phyloP scores from a whole-genome alignment of 1,140 invertebrate species.

The Nylanderia fulva region DNA sequence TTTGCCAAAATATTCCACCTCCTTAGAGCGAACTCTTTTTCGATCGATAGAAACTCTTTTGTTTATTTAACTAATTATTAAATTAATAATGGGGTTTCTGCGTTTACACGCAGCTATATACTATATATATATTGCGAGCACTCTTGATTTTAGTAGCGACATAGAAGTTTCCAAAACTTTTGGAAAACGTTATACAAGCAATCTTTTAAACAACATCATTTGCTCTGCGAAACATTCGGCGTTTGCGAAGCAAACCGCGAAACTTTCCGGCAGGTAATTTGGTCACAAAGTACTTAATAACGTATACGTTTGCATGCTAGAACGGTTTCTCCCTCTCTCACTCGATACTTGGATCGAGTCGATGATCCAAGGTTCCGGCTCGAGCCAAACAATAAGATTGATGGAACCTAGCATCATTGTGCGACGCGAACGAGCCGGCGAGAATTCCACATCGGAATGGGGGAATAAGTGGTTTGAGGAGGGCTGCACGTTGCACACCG shows the following conservation, averaged over 20 bases:
- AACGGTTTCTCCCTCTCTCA: neutral
- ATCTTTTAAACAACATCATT: constrained; percentile 42
- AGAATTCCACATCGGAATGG: constrained; percentile 16
- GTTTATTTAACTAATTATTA: constrained; percentile 35
- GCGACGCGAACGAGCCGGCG: neutral
- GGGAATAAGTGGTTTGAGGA: constrained; percentile 50
- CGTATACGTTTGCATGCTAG: neutral
- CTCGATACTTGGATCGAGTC: neutral
- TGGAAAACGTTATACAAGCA: neutral
- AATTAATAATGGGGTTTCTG: neutral
- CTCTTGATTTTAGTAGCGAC: neutral
- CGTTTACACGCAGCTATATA: neutral
- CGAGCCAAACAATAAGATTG: constrained; percentile 20
- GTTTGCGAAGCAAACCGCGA: neutral
- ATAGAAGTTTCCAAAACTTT: constrained; percentile 3
- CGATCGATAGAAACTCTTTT: neutral
- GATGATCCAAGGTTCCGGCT: neutral
- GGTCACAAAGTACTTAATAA: neutral
- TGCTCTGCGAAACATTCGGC: neutral
- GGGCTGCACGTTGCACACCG: too few relatives aligned
- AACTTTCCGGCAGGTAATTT: constrained; percentile 19
- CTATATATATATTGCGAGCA: constrained; percentile 5
- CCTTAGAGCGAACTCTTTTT: neutral
- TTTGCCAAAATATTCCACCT: neutral
- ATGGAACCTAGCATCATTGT: constrained; percentile 6